Evolutionary conservation across 2,888 invertebrate genomes (phyloP).

Genomic region (Mayetiola destructor): DNA sequence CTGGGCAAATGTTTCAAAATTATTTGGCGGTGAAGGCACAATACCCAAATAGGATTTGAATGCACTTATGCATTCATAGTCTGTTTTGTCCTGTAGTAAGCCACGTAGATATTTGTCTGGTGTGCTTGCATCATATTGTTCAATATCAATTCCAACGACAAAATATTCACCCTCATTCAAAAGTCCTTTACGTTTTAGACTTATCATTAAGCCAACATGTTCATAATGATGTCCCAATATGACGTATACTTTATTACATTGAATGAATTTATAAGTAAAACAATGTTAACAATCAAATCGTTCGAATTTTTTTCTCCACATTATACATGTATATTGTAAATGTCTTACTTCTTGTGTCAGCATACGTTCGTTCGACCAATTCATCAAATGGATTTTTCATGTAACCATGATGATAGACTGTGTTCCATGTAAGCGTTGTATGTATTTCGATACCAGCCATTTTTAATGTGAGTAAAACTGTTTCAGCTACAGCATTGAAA

Average conservation of each 20-base stretch:
- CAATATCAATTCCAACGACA: slow-evolving; percentile 80
- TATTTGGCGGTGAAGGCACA: slow-evolving; percentile 58
- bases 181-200: slow-evolving; percentile 66
- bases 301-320: slow-evolving; percentile 13
- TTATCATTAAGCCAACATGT: slow-evolving; percentile 79
- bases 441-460: slow-evolving; percentile 57
- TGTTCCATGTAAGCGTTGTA: slow-evolving; percentile 47
- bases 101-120: slow-evolving; percentile 71
- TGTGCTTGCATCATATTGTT: slow-evolving; percentile 64
- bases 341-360: slow-evolving; percentile 72
- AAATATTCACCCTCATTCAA: slow-evolving; percentile 83
- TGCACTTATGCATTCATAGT: slow-evolving; percentile 42
- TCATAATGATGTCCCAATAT: slow-evolving; percentile 81
- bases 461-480: slow-evolving; percentile 57
- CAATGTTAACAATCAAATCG: background rate
- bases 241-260: slow-evolving; percentile 60
- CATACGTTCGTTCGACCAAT: slow-evolving; percentile 66
- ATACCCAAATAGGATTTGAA: slow-evolving; percentile 73
- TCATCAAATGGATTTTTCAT: slow-evolving; percentile 72
- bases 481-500: slow-evolving; percentile 62
- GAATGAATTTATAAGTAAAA: background rate
- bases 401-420: slow-evolving; percentile 68
- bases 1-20: slow-evolving; percentile 55
- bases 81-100: slow-evolving; percentile 43
- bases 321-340: slow-evolving; percentile 19